Evolutionary conservation across 2,888 invertebrate genomes (phyloP).

Genomic region (Empis livida): DNA sequence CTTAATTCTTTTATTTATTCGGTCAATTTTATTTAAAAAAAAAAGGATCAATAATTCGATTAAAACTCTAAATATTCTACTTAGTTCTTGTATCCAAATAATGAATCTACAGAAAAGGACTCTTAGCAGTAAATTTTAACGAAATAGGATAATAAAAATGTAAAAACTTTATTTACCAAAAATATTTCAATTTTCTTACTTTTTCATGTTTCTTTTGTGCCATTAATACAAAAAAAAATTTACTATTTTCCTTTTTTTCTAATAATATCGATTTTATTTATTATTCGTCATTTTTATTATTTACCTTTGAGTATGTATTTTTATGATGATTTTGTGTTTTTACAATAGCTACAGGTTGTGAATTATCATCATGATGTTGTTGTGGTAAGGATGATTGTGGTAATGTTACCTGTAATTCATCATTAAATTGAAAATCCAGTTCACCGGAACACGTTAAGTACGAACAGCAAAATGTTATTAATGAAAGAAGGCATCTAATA

Average conservation of each 20-base stretch:
- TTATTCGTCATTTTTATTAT: neutral
- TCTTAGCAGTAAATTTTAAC: too few relatives aligned
- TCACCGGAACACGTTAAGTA: conserved; percentile 16
- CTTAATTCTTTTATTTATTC: too few relatives aligned
- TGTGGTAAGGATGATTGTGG: conserved; percentile 5
- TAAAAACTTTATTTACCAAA: neutral
- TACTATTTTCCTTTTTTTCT: neutral
- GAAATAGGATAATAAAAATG: too few relatives aligned
- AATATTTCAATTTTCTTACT: neutral
- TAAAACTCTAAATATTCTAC: too few relatives aligned
- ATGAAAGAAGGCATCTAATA: conserved; percentile 6
- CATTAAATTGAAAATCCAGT: conserved; percentile 33
- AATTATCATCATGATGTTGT: neutral
- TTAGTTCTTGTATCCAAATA: too few relatives aligned
- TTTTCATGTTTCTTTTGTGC: too few relatives aligned
- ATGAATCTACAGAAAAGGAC: too few relatives aligned
- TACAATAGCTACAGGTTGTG: neutral
- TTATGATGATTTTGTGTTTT: neutral
- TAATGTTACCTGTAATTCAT: conserved; percentile 28
- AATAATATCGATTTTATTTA: conserved; percentile 2
- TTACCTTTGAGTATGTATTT: neutral
- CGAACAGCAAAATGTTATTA: conserved; percentile 6
- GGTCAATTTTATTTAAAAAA: too few relatives aligned
- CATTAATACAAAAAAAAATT: too few relatives aligned
- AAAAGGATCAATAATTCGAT: too few relatives aligned